phyloP scores from a whole-genome alignment of 2,113 vertebrate species.

The Mustela lutreola region DNA sequence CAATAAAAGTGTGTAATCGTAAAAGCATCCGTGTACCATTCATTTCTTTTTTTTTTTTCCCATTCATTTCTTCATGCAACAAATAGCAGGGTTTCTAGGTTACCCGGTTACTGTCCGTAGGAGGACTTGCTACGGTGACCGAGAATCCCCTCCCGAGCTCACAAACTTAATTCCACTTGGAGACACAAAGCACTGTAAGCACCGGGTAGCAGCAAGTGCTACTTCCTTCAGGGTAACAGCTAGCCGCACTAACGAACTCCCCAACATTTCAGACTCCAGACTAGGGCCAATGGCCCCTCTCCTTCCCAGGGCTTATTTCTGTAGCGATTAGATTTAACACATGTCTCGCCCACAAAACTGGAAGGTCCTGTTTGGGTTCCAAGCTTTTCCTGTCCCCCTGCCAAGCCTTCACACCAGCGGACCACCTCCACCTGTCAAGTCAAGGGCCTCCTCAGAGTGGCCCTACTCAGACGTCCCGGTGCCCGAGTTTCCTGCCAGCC shows the following conservation, averaged over 20 bases:
- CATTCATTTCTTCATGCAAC: not conserved
- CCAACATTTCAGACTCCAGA: not conserved
- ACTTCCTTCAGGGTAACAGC: not conserved
- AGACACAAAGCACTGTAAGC: not conserved
- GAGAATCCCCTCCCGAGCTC: not conserved
- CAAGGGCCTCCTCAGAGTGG: not conserved
- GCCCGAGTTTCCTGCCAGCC: not conserved
- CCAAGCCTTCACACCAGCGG: not conserved
- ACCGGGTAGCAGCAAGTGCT: not conserved
- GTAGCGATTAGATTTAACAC: not conserved
- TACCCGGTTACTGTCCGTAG: too few relatives aligned
- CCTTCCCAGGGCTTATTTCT: not conserved
- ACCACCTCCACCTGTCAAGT: too few relatives aligned
- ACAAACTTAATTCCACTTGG: not conserved
- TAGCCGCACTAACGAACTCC: not conserved
- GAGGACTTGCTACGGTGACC: not conserved
- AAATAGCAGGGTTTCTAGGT: not conserved
- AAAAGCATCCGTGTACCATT: not conserved
- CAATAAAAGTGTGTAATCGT: not conserved
- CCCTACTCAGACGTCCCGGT: not conserved
- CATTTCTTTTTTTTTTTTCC: not conserved
- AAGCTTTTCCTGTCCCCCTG: not conserved
- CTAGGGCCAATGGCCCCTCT: not conserved
- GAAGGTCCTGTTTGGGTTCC: not conserved
- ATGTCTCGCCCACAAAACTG: fast-evolving